These are phyloP conservation scores for Calephelis virginiensis DNA, from an alignment of 1,140 invertebrate species.

Conservation along the genomic window DNA sequence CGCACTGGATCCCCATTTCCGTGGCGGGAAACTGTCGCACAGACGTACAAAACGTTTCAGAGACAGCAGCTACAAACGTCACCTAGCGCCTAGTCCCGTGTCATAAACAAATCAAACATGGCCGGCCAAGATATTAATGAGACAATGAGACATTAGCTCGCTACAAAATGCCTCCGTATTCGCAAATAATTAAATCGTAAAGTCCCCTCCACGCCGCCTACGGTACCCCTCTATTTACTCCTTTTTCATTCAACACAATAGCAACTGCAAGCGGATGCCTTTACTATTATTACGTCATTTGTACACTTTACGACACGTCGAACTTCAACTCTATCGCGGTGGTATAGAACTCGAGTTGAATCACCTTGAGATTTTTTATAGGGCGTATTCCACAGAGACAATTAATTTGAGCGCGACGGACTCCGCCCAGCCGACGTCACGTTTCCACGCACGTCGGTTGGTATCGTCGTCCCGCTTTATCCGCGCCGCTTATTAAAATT, in stretches of 20 bases:
- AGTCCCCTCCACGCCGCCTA: constrained; percentile 74
- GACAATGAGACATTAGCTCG: constrained; percentile 77
- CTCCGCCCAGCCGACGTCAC: constrained; percentile 70
- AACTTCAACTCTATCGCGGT: constrained; percentile 32
- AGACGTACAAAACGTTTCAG: constrained; percentile 38
- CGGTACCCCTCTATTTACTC: constrained; percentile 73
- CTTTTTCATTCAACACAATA: constrained; percentile 78
- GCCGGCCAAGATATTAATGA: constrained; percentile 76
- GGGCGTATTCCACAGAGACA: constrained; percentile 63
- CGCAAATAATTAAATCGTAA: constrained; percentile 79
- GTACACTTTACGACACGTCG: constrained; percentile 17
- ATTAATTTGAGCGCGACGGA: constrained; percentile 75
- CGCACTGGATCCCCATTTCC: constrained; percentile 45
- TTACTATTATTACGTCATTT: constrained; percentile 47
- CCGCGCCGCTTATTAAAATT: constrained; percentile 76
- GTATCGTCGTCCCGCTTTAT: constrained; percentile 64
- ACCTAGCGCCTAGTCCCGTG: constrained; percentile 57
- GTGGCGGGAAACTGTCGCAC: constrained; percentile 35
- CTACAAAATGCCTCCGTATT: constrained; percentile 78
- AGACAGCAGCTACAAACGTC: constrained; percentile 33
- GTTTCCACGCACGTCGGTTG: constrained; percentile 66
- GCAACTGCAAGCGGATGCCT: constrained; percentile 62
- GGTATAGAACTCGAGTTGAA: constrained; percentile 30
- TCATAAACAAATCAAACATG: constrained; percentile 78
- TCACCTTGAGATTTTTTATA: constrained; percentile 38